A percentile compares a stretch with the other conserved stretches of the same genome.
Conservation (phyloP, 2,113 vertebrate genomes). For the Zootoca vivipara region DNA sequence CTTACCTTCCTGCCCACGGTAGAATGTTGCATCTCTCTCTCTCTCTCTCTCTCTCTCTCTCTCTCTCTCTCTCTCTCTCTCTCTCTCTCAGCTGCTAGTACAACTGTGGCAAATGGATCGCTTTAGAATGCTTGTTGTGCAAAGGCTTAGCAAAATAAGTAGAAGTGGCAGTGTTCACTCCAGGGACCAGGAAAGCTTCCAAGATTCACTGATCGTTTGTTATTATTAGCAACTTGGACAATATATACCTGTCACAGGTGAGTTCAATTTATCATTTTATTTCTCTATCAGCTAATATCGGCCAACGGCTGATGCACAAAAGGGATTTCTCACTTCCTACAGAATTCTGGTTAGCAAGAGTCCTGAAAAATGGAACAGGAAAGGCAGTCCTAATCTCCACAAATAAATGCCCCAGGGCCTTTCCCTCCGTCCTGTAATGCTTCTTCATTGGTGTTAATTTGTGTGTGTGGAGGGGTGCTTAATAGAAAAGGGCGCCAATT, state of each 20-base stretch:
- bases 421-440: background rate
- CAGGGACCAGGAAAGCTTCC: background rate
- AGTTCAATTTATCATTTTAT: conserved; percentile 3
- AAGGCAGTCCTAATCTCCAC: background rate
- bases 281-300: background rate
- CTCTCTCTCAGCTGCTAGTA: background rate
- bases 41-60: background rate
- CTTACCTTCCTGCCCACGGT: background rate
- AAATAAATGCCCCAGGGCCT: background rate
- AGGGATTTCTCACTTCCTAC: background rate
- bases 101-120: background rate
- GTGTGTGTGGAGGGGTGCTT: background rate
- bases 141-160: background rate
- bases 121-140: background rate
- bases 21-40: background rate
- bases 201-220: background rate
- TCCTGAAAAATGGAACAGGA: background rate
- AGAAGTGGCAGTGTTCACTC: background rate
- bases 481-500: background rate
- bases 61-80: no score
- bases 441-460: background rate
- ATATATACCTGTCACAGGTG: background rate
- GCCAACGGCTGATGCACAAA: background rate
- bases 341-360: background rate
- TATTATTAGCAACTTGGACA: background rate